These are phyloP conservation scores for Acleris emargana DNA, from an alignment of 2,888 invertebrate species.

Conservation along the genomic window DNA sequence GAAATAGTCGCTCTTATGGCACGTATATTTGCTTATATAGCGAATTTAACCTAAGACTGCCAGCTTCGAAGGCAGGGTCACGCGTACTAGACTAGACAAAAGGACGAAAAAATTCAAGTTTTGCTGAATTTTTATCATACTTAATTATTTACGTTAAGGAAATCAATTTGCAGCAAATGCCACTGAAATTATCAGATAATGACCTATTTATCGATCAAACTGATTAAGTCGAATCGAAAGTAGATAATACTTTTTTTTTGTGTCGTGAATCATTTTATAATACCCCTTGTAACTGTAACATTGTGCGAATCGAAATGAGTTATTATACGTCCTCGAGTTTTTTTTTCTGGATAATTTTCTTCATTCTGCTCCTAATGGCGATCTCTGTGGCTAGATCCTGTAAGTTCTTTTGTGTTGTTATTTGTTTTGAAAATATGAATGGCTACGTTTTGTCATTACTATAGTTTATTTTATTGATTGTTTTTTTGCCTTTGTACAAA, in stretches of 20 bases:
- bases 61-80: too few relatives aligned
- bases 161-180: neutral
- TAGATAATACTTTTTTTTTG: neutral
- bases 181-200: conserved; percentile 6
- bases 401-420: conserved; percentile 19
- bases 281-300: neutral
- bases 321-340: conserved; percentile 21
- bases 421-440: neutral
- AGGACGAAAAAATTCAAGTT: neutral
- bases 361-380: conserved; percentile 28
- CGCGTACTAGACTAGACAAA: too few relatives aligned
- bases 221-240: neutral
- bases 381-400: conserved; percentile 24
- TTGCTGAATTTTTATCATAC: neutral
- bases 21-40: too few relatives aligned
- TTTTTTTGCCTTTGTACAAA: too few relatives aligned
- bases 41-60: too few relatives aligned
- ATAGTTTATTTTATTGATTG: too few relatives aligned
- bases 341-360: conserved; percentile 32
- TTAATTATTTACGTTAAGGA: neutral
- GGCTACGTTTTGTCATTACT: too few relatives aligned
- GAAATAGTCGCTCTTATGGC: too few relatives aligned
- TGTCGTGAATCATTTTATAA: neutral
- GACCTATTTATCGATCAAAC: conserved; percentile 7
- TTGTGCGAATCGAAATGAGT: conserved; percentile 1